Base-by-base conservation (phyloP, 2,888 invertebrate genomes). In the Esperia sulphurella region DNA sequence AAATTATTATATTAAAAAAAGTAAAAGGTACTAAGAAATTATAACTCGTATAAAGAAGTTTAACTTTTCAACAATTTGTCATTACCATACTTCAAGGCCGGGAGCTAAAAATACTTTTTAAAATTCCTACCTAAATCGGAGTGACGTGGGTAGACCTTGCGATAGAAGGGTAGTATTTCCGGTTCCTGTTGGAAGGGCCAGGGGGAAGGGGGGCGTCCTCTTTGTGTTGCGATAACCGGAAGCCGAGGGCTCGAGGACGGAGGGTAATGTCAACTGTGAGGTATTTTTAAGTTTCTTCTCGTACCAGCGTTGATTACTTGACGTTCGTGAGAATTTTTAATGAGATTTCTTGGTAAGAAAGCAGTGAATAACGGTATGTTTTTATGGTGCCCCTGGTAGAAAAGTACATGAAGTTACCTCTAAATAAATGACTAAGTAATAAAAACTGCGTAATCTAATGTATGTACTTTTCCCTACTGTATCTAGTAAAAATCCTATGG, bases 141-240 rank as follows among this genome's bases (percentile, higher is more conserved):
- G 63, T 81, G 80, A 82, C 77, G 82, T 71, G 83, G 79, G 83
- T 83, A 82, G 83, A 80, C 82, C 79, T 82, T 80, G 80, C 87
- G 83, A 84, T 86, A 83, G 87, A 87, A 88, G 87, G 88, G 88
- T 89, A 89, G 85, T 86, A 77, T 86, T 84, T 88, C 87, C 88
- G 81, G 81, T 82, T 81, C 81, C 82, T 74, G 78, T 67, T 63
- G 65, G 60, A 57, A 59, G 69, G 62, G 46, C 42, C 43, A 48
- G 65, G 64, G 61, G 63, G 56, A 55, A 57, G 65, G 71, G 74
- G 68, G 65, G 61, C 64, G 71, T 67, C 63, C 76, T 79, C 82
- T 86, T 87, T 89, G 87, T 87, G 82, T 83, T 72, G 86, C 85
- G 84, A 88, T 89, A 89, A 88, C 89, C 89, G 89, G 89, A 89